A percentile compares a stretch with the other conserved stretches of the same genome.
Evolutionary conservation across 2,888 invertebrate genomes (phyloP).

Genomic region (Sisyra nigra): DNA sequence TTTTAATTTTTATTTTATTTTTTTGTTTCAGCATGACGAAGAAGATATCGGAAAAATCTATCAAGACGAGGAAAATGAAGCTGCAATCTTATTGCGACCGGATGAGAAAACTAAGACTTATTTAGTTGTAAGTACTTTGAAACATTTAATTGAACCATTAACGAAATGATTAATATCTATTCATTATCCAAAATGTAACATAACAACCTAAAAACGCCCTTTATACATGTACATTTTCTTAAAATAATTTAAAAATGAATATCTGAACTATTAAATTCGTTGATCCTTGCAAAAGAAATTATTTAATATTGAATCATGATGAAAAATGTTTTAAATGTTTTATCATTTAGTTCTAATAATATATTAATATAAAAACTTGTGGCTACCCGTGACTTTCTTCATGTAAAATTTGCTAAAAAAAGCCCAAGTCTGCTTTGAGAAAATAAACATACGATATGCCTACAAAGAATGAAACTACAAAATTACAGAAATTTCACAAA

Average conservation of each 20-base stretch:
- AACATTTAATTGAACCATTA: background rate
- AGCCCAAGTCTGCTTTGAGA: too few relatives aligned
- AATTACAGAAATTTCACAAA: too few relatives aligned
- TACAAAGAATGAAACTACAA: too few relatives aligned
- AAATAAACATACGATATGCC: too few relatives aligned
- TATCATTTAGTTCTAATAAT: too few relatives aligned
- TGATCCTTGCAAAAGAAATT: background rate
- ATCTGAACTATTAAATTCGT: background rate
- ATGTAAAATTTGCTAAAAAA: too few relatives aligned
- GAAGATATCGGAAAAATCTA: slow-evolving; percentile 72
- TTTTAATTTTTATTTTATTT: too few relatives aligned
- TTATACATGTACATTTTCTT: background rate
- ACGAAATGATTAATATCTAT: background rate
- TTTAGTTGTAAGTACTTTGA: slow-evolving; percentile 56
- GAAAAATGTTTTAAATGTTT: too few relatives aligned
- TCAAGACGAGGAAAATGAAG: slow-evolving; percentile 74
- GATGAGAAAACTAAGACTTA: slow-evolving; percentile 64
- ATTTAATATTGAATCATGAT: too few relatives aligned
- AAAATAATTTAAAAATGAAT: background rate
- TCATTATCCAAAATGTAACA: background rate
- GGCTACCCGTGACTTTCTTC: too few relatives aligned
- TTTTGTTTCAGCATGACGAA: slow-evolving; percentile 37
- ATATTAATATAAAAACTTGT: too few relatives aligned
- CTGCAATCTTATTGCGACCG: slow-evolving; percentile 70
- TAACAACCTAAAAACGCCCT: background rate